A percentile compares a stretch with the other conserved stretches of the same genome.
Conservation (phyloP, 2,888 invertebrate species). For the Digitonthophagus gazella region DNA sequence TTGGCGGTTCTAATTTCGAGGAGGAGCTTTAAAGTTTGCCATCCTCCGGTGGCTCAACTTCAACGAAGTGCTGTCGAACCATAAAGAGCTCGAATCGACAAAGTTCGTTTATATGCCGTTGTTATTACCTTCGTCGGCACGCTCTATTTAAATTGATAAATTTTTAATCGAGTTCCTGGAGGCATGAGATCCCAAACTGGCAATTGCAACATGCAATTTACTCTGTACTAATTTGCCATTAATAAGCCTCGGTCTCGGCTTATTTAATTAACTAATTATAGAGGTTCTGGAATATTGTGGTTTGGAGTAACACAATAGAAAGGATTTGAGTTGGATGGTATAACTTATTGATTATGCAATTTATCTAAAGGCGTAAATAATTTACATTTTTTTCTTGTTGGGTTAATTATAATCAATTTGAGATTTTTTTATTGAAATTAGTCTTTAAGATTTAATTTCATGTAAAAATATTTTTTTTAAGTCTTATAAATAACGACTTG, state of each 20-base stretch:
- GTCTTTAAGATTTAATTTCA: too few species aligned
- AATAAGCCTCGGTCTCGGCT: slow-evolving; percentile 4
- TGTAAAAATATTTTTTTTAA: too few species aligned
- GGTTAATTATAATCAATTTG: too few species aligned
- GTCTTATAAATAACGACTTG: too few species aligned
- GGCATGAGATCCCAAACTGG: not conserved
- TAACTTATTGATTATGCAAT: too few species aligned
- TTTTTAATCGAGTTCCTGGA: not conserved
- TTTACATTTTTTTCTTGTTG: too few species aligned
- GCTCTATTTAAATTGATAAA: not conserved
- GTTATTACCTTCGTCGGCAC: not conserved
- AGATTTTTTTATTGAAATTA: too few species aligned
- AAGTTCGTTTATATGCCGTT: not conserved
- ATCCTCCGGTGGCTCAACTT: not conserved
- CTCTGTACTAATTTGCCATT: slow-evolving; percentile 8
- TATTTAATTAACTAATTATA: not conserved
- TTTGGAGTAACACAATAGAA: not conserved
- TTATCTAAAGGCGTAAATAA: too few species aligned
- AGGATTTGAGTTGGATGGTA: too few species aligned
- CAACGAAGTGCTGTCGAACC: not conserved
- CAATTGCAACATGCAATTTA: not conserved
- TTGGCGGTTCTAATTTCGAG: not conserved
- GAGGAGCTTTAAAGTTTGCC: not conserved
- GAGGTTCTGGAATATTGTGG: not conserved
- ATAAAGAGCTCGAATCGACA: not conserved